Percentiles rank a stretch among this genome's conserved stretches.
These are phyloP conservation scores for Sitobion miscanthi DNA, from an alignment of 1,140 invertebrate genomes.

Conservation along the genomic window DNA sequence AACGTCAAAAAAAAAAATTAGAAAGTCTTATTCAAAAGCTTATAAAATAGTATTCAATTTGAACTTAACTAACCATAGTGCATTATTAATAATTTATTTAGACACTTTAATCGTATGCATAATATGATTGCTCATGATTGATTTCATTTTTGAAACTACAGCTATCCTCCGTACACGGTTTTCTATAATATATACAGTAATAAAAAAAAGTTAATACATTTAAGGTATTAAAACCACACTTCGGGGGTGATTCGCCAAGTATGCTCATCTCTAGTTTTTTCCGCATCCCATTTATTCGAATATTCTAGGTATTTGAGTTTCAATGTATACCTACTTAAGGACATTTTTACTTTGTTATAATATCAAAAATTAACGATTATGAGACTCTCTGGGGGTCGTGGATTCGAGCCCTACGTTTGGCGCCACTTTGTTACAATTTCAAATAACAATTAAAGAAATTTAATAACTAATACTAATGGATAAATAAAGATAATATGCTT, in stretches of 20 bases:
- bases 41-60: background rate
- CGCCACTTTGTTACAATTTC: too few species aligned
- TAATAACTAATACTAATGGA: too few species aligned
- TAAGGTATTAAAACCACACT: background rate
- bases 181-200: background rate
- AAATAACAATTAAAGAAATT: too few species aligned
- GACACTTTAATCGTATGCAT: background rate
- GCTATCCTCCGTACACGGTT: background rate
- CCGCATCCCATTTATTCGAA: too few species aligned
- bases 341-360: too few species aligned
- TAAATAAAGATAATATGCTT: too few species aligned
- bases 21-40: background rate
- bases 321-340: too few species aligned
- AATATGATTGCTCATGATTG: background rate
- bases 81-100: background rate
- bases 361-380: too few species aligned
- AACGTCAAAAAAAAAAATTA: background rate
- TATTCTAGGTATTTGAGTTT: too few species aligned
- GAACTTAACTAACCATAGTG: background rate
- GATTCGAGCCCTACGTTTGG: too few species aligned
- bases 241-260: background rate
- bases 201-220: too few species aligned
- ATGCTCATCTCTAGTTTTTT: background rate
- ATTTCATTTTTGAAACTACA: background rate
- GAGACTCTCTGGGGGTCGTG: too few species aligned